These are phyloP conservation scores for Drosophila auraria DNA, from an alignment of 1,140 invertebrate species.

Conservation along the genomic window DNA sequence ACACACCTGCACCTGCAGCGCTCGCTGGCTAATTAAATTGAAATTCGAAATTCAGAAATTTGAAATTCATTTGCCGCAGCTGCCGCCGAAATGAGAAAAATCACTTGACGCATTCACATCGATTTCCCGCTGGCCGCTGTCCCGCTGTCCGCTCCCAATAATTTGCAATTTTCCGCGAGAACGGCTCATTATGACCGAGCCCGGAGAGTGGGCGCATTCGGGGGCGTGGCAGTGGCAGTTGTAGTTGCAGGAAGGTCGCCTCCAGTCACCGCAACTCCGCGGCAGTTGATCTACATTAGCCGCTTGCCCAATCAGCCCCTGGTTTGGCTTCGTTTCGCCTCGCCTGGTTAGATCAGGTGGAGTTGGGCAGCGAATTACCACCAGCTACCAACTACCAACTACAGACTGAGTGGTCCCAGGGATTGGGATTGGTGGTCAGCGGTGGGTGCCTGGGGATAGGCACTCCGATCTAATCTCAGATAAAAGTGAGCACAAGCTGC, in stretches of 20 bases:
- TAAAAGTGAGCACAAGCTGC: not conserved
- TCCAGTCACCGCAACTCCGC: conserved; percentile 10
- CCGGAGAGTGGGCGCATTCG: conserved; percentile 26
- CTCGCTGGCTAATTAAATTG: conserved; percentile 60
- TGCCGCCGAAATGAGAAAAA: conserved; percentile 5
- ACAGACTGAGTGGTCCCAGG: not conserved
- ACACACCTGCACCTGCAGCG: conserved; percentile 26
- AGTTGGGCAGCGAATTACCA: not conserved
- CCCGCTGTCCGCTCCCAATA: conserved; percentile 14
- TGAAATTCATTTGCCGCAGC: conserved; percentile 45
- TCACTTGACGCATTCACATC: conserved; percentile 58
- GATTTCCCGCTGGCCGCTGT: conserved; percentile 3
- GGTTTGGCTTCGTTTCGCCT: conserved; percentile 1
- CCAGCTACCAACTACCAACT: too few relatives aligned
- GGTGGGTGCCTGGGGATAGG: not conserved
- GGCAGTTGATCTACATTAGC: conserved; percentile 33
- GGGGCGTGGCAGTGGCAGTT: conserved; percentile 27
- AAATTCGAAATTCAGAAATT: conserved; percentile 1
- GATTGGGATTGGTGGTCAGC: not conserved
- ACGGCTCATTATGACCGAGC: conserved; percentile 35
- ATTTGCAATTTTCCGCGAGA: conserved; percentile 59
- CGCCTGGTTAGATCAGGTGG: conserved; percentile 30
- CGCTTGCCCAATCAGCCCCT: conserved; percentile 30
- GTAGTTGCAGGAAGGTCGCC: conserved; percentile 37
- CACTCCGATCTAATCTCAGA: not conserved